These are phyloP conservation scores for Akabosia matsudoensis DNA, from an alignment of 1,140 invertebrate genomes.

Conservation along the genomic window DNA sequence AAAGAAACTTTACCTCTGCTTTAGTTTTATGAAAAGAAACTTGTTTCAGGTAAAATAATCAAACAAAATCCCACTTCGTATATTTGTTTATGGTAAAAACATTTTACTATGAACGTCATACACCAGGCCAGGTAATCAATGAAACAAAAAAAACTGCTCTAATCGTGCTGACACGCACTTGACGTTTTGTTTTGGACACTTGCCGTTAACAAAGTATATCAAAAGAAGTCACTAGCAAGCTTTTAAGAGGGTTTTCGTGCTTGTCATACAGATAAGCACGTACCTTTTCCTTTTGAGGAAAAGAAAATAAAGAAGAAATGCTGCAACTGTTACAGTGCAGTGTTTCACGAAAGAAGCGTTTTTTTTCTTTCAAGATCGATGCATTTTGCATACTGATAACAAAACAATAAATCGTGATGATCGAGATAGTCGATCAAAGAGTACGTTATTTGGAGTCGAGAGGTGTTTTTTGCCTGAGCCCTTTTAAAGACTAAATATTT, in stretches of 20 bases:
- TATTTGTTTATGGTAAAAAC: background rate
- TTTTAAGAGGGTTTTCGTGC: background rate
- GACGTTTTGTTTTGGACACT: constrained; percentile 17
- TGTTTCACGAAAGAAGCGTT: background rate
- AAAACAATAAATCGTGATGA: background rate
- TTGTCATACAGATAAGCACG: background rate
- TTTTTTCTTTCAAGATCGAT: background rate
- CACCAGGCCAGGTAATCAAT: background rate
- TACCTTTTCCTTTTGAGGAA: background rate
- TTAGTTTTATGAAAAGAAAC: no score
- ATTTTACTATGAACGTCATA: background rate
- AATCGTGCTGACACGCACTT: background rate
- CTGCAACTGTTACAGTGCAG: background rate
- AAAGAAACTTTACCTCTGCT: no score
- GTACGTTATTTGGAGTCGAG: background rate
- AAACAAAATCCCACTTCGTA: no score
- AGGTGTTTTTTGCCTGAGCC: background rate
- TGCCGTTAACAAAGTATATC: background rate
- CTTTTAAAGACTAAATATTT: no score
- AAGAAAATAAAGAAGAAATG: background rate
- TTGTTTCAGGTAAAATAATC: no score
- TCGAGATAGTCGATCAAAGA: background rate
- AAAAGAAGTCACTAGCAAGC: background rate
- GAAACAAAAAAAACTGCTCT: no score
- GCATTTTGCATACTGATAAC: background rate